Conservation (phyloP, 2,888 invertebrate genomes). For the Protophormia terraenovae region DNA sequence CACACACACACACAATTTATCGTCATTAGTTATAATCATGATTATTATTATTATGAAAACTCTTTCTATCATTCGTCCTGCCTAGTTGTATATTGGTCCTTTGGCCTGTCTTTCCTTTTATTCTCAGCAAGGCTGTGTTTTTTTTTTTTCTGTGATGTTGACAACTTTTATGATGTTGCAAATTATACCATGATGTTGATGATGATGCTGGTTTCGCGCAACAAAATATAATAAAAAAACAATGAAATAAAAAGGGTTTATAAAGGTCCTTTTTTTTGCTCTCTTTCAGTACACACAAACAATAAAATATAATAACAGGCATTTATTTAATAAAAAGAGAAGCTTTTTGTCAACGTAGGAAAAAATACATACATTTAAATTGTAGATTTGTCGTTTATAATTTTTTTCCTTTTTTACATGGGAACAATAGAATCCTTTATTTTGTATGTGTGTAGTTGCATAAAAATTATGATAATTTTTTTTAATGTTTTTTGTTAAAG, state of each 20-base stretch:
- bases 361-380: slow-evolving; percentile 38
- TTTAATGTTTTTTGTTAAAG: neutral
- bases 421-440: slow-evolving; percentile 4
- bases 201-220: slow-evolving; percentile 32
- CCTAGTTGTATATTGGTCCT: neutral
- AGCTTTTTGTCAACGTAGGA: neutral
- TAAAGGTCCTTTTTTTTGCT: slow-evolving; percentile 22
- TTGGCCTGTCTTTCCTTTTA: neutral
- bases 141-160: slow-evolving; percentile 65
- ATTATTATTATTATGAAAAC: slow-evolving; percentile 47
- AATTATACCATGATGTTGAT: slow-evolving; percentile 53
- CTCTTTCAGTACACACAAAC: neutral
- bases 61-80: slow-evolving; percentile 5
- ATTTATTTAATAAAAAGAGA: slow-evolving; percentile 47
- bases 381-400: slow-evolving; percentile 19
- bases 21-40: slow-evolving; percentile 60
- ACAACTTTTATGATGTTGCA: slow-evolving; percentile 67
- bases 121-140: slow-evolving; percentile 11
- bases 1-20: slow-evolving; percentile 43
- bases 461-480: slow-evolving; percentile 39
- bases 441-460: slow-evolving; percentile 8
- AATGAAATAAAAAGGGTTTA: slow-evolving; percentile 9
- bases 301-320: slow-evolving; percentile 57
- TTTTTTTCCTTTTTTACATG: neutral
- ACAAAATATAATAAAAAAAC: neutral